phyloP scores from a whole-genome alignment of 2,113 vertebrate genomes.

The Pangasianodon hypophthalmus region DNA sequence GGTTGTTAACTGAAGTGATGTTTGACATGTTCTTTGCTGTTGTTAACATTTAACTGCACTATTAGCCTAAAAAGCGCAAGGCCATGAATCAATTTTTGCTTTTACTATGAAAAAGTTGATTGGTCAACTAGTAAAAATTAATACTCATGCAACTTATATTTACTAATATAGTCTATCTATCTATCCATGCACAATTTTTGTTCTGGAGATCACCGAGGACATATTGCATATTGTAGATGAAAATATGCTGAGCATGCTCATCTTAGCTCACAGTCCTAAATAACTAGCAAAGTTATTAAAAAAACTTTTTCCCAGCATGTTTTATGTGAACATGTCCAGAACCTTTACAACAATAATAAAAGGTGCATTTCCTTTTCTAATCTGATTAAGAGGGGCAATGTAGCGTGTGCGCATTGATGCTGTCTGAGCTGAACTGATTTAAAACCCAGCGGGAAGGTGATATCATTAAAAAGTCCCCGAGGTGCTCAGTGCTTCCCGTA shows the following conservation, averaged over 20 bases:
- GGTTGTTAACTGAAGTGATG: background rate
- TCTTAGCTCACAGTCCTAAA: constrained; percentile 4
- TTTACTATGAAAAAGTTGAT: background rate
- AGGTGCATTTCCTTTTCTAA: constrained; percentile 47
- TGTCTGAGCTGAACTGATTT: constrained; percentile 47
- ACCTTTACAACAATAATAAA: constrained; percentile 48
- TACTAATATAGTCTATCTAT: background rate
- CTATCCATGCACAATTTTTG: background rate
- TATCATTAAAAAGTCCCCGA: constrained; percentile 44
- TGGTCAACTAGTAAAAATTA: background rate
- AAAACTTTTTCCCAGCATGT: constrained; percentile 1
- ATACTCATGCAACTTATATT: background rate
- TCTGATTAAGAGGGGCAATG: constrained; percentile 51
- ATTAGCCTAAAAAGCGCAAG: background rate
- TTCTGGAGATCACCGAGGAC: background rate
- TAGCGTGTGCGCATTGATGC: constrained; percentile 12
- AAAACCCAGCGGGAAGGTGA: constrained; percentile 48
- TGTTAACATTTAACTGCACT: background rate
- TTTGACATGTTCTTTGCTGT: background rate
- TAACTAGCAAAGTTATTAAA: constrained; percentile 49
- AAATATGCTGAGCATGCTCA: background rate
- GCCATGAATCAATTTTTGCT: background rate
- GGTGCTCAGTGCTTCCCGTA: constrained; percentile 47
- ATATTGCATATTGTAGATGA: background rate
- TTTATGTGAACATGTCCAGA: constrained; percentile 44